These are phyloP conservation scores for Lithobates sylvaticus DNA, from an alignment of 2,797 vertebrate species.

Conservation along the genomic window DNA sequence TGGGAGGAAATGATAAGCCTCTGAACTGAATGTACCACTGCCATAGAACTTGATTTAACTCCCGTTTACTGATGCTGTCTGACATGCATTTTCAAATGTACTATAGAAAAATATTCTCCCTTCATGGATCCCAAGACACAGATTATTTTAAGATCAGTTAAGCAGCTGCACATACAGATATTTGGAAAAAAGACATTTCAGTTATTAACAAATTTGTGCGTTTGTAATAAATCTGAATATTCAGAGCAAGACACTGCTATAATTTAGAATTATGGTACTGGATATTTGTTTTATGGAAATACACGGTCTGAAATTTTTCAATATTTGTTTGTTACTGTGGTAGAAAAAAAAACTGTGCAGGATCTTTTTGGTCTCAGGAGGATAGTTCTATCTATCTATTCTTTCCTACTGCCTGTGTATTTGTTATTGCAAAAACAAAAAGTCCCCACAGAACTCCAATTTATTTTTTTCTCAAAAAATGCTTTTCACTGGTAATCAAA, in stretches of 20 bases:
- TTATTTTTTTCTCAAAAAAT: too few relatives aligned
- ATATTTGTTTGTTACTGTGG: not conserved
- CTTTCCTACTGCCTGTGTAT: not conserved
- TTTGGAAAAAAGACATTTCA: slow-evolving; percentile 24
- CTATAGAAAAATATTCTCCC: slow-evolving; percentile 48
- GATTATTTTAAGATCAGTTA: slow-evolving; percentile 40
- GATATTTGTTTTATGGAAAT: not conserved
- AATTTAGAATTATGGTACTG: not conserved
- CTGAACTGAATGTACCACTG: slow-evolving; percentile 39
- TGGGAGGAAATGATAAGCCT: slow-evolving; percentile 48
- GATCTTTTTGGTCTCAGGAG: not conserved
- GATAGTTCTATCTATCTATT: not conserved
- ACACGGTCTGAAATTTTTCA: not conserved
- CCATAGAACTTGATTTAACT: slow-evolving; percentile 57
- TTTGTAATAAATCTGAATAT: not conserved
- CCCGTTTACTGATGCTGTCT: slow-evolving; percentile 54
- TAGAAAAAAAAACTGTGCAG: not conserved
- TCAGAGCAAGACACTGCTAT: not conserved
- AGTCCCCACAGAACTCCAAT: too few relatives aligned
- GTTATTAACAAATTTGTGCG: slow-evolving; percentile 15
- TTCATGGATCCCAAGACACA: slow-evolving; percentile 47
- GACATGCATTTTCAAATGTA: slow-evolving; percentile 49
- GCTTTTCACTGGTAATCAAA: too few relatives aligned
- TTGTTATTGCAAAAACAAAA: not conserved
- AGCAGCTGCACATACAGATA: slow-evolving; percentile 21